Base-by-base conservation (phyloP, 2,888 invertebrate species). In the Synergus itoensis region DNA sequence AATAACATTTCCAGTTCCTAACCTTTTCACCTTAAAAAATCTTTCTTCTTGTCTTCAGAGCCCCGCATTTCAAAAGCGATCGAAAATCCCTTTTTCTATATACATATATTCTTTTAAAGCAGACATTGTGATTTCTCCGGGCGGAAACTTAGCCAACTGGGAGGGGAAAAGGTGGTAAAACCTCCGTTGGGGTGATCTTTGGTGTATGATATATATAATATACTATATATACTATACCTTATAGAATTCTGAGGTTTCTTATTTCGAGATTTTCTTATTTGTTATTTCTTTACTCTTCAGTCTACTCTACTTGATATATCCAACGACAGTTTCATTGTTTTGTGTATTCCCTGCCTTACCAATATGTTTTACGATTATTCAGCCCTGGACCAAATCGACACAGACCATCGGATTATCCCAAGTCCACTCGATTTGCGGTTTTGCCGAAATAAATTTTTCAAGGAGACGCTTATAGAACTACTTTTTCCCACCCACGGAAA, bases 371-470 rank as follows among this genome's bases (percentile, higher is more conserved):
- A 53, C 9, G n/a, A 53, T 53, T 53, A 53, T 9, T 9, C 53
- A 53, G 53, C 53, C 53, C 53, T 53, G 53, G 73, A 12, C 11
- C 77, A 76, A 81, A 86, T 86, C 83, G 82, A 81, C 84, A 83
- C 84, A 84, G 84, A 82, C 84, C 78, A 75, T 57, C 65, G 76
- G 69, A 85, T 84, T 80, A 80, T 77, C 77, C 67, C 7, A 36
- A 53, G 14, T 69, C 28, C 43, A 69, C 36, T 73, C n/a, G 48
- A 73, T 73, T 36, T 53, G 73, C 53, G 48, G 36, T 73, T 73
- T 73, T 14, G 73, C 53, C 75, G 75, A 79, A 83, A 80, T 73
- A 53, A 73, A 73, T 73, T 73, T 73, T 73, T 73, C 53, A 73
- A 53, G 73, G 36, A 16, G 28, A 53, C 36, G 45, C 12, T 36